A percentile compares a stretch with the other conserved stretches of the same genome.
phyloP scores from a whole-genome alignment of 2,797 vertebrate genomes.

The Iguana delicatissima region DNA sequence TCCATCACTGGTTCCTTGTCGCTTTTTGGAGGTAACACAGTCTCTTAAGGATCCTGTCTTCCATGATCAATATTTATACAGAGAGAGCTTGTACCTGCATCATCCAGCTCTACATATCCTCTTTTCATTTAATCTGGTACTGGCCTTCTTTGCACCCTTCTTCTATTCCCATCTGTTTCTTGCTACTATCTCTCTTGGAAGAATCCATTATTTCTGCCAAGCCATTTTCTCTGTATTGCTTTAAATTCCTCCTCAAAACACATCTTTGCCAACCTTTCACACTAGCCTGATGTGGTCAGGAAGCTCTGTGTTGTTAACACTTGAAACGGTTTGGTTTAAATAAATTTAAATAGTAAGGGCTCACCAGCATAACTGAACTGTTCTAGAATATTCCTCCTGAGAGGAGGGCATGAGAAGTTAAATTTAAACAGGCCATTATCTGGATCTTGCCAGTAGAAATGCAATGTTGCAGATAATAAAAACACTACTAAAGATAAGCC shows the following conservation, averaged over 20 bases:
- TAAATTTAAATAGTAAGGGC: neutral
- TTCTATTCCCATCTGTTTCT: neutral
- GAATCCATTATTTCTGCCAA: neutral
- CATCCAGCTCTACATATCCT: neutral
- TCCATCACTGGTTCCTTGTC: neutral
- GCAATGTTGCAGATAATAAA: neutral
- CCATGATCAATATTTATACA: no score
- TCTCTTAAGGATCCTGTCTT: neutral
- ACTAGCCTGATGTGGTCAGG: neutral
- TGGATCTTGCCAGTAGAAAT: neutral
- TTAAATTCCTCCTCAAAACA: neutral
- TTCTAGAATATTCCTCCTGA: slow-evolving; percentile 7
- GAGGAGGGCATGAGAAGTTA: neutral
- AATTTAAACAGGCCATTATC: neutral
- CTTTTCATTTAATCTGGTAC: neutral
- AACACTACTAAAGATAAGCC: neutral
- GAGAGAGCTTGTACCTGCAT: neutral
- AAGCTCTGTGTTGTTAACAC: neutral
- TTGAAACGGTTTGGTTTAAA: neutral
- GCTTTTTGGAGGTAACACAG: neutral
- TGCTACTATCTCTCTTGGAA: neutral
- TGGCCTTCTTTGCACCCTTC: neutral
- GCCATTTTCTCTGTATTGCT: neutral
- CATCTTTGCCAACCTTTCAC: neutral
- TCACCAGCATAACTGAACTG: neutral